Evolutionary conservation across 2,113 vertebrate genomes (phyloP).

Genomic region (Gopherus flavomarginatus): DNA sequence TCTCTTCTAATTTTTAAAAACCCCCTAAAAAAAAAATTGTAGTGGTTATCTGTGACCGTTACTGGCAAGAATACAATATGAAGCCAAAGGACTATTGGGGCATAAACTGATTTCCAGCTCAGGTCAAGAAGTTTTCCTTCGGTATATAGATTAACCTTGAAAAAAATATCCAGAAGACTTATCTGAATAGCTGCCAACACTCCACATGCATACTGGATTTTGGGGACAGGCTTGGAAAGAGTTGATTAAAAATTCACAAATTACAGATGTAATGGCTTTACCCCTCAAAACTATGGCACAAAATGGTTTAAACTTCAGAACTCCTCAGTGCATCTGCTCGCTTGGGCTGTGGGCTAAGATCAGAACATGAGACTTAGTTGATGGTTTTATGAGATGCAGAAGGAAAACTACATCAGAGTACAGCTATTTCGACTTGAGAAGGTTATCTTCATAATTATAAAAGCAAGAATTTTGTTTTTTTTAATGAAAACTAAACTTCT

Average conservation of each 20-base stretch:
- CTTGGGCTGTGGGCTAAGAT: background rate
- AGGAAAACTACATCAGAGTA: background rate
- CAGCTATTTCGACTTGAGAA: background rate
- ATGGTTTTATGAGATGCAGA: too few species aligned
- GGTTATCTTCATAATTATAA: background rate
- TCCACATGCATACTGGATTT: background rate
- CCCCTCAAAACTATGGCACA: background rate
- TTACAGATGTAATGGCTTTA: background rate
- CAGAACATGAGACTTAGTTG: background rate
- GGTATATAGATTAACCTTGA: background rate
- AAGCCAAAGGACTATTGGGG: background rate
- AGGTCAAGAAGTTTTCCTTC: background rate
- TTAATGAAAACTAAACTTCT: background rate
- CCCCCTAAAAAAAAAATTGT: too few species aligned
- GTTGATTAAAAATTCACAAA: background rate
- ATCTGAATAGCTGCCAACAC: background rate
- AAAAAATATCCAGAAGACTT: background rate
- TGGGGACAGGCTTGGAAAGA: background rate
- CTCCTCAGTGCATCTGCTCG: background rate
- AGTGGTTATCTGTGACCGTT: too few species aligned
- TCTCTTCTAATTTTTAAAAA: too few species aligned
- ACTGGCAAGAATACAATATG: too few species aligned
- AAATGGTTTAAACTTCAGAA: background rate
- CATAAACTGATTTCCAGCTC: background rate
- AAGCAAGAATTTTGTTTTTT: background rate